Evolutionary conservation across 35 echinoderm and acorn worm species (phyloP).

Genomic region (Acanthaster planci): DNA sequence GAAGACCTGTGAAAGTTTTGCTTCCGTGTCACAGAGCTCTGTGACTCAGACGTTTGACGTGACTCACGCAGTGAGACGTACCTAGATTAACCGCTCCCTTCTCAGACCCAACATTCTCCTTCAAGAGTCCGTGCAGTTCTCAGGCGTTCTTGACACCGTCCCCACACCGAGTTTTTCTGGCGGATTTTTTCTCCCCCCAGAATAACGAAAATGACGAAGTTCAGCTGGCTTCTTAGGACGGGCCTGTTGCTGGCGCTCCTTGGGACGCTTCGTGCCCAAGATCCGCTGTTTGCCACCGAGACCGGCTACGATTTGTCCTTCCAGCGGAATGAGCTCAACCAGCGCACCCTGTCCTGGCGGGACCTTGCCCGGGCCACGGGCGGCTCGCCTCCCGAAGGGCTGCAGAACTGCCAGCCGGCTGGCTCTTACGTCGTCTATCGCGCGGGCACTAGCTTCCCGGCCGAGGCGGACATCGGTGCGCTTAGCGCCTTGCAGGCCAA

Average conservation of each 20-base stretch:
- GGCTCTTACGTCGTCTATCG: neutral
- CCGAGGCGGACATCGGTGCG: neutral
- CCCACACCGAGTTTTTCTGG: neutral
- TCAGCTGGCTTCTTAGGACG: neutral
- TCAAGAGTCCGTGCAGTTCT: neutral
- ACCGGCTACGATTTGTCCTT: neutral
- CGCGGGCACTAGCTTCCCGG: neutral
- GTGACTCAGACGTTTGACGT: no score
- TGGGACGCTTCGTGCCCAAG: neutral
- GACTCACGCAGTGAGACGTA: neutral
- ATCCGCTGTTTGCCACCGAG: neutral
- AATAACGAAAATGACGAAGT: neutral
- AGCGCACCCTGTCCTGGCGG: neutral
- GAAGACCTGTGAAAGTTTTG: no score
- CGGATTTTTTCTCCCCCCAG: neutral
- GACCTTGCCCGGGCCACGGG: neutral
- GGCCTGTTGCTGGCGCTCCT: neutral
- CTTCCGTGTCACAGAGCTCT: no score
- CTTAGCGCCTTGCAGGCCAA: neutral
- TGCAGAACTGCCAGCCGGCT: neutral
- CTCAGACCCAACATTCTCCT: neutral
- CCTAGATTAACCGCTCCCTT: neutral
- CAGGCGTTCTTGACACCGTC: neutral
- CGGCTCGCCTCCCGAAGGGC: neutral
- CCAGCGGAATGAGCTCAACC: neutral